phyloP scores from a whole-genome alignment of 2,797 vertebrate species.

The Kryptolebias ocellatus region DNA sequence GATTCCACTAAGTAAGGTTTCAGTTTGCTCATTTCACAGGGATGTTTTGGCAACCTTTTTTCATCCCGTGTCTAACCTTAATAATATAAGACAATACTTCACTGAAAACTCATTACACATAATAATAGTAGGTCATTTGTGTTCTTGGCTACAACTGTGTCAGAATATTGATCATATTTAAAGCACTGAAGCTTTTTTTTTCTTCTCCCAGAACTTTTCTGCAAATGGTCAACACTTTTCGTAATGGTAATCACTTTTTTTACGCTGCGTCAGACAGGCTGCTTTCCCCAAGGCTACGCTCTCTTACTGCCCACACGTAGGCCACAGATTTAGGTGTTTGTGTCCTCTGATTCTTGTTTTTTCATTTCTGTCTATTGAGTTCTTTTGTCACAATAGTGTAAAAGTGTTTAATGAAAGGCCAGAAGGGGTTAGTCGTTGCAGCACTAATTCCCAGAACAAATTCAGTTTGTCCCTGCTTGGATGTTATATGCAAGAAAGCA shows the following conservation, averaged over 20 bases:
- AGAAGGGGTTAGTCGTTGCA: conserved; percentile 30
- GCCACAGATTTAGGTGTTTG: conserved; percentile 32
- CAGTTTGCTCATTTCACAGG: background rate
- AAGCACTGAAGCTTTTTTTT: conserved; percentile 49
- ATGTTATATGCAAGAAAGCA: conserved; percentile 14
- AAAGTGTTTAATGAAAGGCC: conserved; percentile 44
- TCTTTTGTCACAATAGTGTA: conserved; percentile 20
- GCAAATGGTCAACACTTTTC: conserved; percentile 58
- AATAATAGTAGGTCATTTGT: background rate
- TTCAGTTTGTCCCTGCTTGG: conserved; percentile 25
- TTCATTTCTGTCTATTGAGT: background rate
- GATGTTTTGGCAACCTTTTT: conserved; percentile 4
- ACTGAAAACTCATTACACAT: conserved; percentile 5
- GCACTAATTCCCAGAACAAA: conserved; percentile 47
- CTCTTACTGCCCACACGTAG: conserved; percentile 34
- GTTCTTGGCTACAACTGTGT: conserved; percentile 27
- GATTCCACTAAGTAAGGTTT: conserved; percentile 6
- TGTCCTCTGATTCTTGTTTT: conserved; percentile 17
- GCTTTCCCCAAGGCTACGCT: conserved; percentile 50
- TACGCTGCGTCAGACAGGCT: conserved; percentile 55
- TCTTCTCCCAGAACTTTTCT: conserved; percentile 62
- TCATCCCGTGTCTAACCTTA: conserved; percentile 4
- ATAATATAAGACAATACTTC: conserved; percentile 6
- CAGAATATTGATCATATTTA: conserved; percentile 47
- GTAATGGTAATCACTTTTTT: conserved; percentile 16